Evolutionary conservation across 1,140 invertebrate species (phyloP).

Genomic region (Xylocopa sonorina): DNA sequence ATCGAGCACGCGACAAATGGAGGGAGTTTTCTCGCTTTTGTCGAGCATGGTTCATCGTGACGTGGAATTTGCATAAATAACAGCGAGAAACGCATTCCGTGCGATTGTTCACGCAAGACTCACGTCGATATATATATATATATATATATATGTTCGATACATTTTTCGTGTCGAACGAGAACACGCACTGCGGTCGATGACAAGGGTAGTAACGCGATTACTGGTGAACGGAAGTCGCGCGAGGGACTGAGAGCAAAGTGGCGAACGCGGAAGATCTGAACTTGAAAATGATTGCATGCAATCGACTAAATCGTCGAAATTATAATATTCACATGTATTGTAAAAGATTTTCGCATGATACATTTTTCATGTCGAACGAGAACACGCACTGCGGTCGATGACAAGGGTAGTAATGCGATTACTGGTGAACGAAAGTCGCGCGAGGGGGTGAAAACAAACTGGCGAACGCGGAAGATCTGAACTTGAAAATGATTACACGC

Average conservation of each 20-base stretch:
- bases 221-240: neutral
- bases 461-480: neutral
- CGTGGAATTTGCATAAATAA: neutral
- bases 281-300: too few relatives aligned
- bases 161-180: neutral
- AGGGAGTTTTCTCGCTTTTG: slow-evolving; percentile 25
- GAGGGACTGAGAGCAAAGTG: too few relatives aligned
- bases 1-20: neutral
- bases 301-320: too few relatives aligned
- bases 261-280: neutral
- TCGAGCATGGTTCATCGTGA: neutral
- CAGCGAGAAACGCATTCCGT: neutral
- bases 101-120: slow-evolving; percentile 2
- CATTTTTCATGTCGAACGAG: neutral
- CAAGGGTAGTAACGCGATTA: too few relatives aligned
- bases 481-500: too few relatives aligned
- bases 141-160: too few relatives aligned
- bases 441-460: too few relatives aligned
- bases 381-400: neutral
- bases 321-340: too few relatives aligned
- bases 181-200: neutral
- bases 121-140: too few relatives aligned
- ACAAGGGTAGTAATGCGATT: too few relatives aligned
- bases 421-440: neutral
- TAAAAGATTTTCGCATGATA: too few relatives aligned